phyloP scores from a whole-genome alignment of 2,888 invertebrate species.

The Thymelicus lineola region DNA sequence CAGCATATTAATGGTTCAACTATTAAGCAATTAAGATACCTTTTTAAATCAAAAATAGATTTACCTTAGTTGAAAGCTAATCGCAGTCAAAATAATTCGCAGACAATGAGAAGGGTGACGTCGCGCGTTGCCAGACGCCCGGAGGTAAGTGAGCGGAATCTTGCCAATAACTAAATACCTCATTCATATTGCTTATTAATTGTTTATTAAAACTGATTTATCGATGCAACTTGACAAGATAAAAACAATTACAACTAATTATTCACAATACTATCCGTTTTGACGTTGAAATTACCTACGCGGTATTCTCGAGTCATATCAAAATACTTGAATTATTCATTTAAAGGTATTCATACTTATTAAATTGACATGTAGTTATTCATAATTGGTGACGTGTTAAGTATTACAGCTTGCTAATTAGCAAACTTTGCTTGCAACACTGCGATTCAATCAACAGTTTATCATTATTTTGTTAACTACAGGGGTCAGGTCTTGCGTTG shows the following conservation, averaged over 20 bases:
- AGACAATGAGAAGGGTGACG: not conserved
- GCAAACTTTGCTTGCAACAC: too few species aligned
- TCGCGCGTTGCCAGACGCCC: conserved; percentile 19
- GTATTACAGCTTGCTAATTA: too few species aligned
- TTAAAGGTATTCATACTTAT: too few species aligned
- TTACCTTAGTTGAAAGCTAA: too few species aligned
- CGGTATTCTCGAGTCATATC: conserved; percentile 1
- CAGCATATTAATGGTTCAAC: too few species aligned
- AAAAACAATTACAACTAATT: conserved; percentile 26
- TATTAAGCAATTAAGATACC: too few species aligned
- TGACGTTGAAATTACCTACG: conserved; percentile 30
- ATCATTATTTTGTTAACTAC: too few species aligned
- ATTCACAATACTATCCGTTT: conserved; percentile 20
- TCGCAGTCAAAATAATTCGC: not conserved
- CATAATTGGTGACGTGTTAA: too few species aligned
- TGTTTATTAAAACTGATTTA: conserved; percentile 37
- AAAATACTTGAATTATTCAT: conserved; percentile 19
- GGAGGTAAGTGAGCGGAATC: conserved; percentile 33
- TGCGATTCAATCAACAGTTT: too few species aligned
- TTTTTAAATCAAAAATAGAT: too few species aligned
- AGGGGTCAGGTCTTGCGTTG: too few species aligned
- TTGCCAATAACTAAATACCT: conserved; percentile 33
- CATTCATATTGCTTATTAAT: conserved; percentile 39
- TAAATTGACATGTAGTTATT: too few species aligned
- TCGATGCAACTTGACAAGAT: conserved; percentile 19